Base-by-base conservation (phyloP, 2,113 vertebrate species). In the Phalacrocorax pelagicus region DNA sequence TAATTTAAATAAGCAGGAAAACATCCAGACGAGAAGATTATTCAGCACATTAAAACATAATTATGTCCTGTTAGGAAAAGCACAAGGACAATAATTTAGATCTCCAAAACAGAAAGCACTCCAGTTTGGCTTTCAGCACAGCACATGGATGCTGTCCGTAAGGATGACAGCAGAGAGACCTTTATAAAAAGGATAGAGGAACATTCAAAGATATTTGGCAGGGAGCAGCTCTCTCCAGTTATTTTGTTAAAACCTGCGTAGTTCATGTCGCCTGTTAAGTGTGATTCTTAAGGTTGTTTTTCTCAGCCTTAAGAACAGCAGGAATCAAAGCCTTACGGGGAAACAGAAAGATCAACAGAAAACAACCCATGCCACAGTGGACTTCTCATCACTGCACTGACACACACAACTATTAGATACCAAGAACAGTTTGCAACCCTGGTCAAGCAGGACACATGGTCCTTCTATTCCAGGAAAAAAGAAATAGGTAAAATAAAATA, bases 11-110 rank as follows among this genome's bases (percentile, higher is more conserved):
- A 62, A 81, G 78, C 34, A 85, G 54, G 86, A 96, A 96, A 96
- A 75, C 38, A 71, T 49, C 46, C 86, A 90, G 73, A 83, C 86
- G 57, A 96, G 81, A 95, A 93, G 87, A 97, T 95, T 88, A 93
- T 59, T 90, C 70, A 80, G 44, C 73, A 66, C 42, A 67, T 88
- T 86, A 94, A 94, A 92, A 91, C 34, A 72, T 47, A 85, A 78
- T 95, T 93, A 91, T 11, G 46, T 82, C 59, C 83, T 86, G 57
- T 71, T 80, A 78, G 70, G 69, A 95, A 79, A 96, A 94, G 58
- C 67, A 51, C 58, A 58, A 46, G 51, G 62, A 71, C 82, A 90
- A 90, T 88, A 61, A 91, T 73, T 94, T 52, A 90, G 79, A 46
- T 54, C 52, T 88, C 57, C 63, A 78, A 34, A 95, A 97, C 34